A percentile compares a stretch with the other conserved stretches of the same genome.
phyloP scores from a whole-genome alignment of 2,113 vertebrate species.

The Oostethus manadensis region DNA sequence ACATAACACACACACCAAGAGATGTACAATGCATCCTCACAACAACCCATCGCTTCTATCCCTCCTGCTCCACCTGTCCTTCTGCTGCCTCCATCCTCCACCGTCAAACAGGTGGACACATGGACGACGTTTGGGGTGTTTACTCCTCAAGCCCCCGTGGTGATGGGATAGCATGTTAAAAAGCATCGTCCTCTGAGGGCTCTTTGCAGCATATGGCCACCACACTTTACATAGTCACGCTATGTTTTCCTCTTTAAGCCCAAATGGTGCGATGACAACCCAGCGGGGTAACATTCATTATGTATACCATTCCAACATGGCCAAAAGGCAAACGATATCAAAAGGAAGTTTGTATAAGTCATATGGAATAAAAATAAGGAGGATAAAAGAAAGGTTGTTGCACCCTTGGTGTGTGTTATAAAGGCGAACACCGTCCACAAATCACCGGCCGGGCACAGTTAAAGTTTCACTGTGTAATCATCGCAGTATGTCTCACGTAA shows the following conservation, averaged over 20 bases:
- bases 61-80: conserved; percentile 2
- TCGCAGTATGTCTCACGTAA: conserved; percentile 12
- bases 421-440: conserved; percentile 33
- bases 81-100: conserved; percentile 5
- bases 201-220: conserved; percentile 27
- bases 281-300: conserved; percentile 7
- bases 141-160: conserved; percentile 18
- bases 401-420: conserved; percentile 30
- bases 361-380: conserved; percentile 37
- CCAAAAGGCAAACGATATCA: conserved; percentile 13
- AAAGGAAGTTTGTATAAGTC: conserved; percentile 32
- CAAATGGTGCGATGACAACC: conserved; percentile 5
- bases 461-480: conserved; percentile 43
- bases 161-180: conserved; percentile 40
- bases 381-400: conserved; percentile 33
- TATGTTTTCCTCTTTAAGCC: conserved; percentile 7
- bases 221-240: conserved; percentile 12
- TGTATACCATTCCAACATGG: conserved; percentile 3
- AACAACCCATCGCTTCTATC: conserved; percentile 3
- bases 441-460: conserved; percentile 33
- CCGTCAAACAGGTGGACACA: conserved; percentile 40
- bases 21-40: conserved; percentile 21
- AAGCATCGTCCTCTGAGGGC: conserved; percentile 30
- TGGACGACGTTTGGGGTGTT: conserved; percentile 11
- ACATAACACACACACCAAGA: conserved; percentile 18